Percentiles rank a stretch among this genome's conserved stretches.
Conservation (phyloP, 2,888 invertebrate genomes). For the Apeira syringaria region DNA sequence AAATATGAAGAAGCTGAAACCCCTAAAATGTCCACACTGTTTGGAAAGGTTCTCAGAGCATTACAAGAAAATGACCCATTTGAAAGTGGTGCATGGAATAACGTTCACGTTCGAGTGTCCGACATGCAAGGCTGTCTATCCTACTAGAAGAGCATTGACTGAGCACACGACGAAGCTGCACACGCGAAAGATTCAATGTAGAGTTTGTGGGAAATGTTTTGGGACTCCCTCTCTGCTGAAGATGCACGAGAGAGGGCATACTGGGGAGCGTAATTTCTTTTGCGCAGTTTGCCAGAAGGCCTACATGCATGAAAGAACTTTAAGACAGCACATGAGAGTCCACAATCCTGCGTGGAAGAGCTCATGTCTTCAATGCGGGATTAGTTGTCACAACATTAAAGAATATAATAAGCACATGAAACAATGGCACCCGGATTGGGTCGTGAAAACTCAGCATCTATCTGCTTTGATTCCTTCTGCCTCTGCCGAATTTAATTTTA, state of each 20-base stretch:
- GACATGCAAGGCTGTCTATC: conserved; percentile 58
- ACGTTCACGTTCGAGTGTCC: conserved; percentile 67
- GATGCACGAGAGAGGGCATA: conserved; percentile 69
- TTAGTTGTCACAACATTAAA: conserved; percentile 61
- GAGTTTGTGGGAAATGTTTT: conserved; percentile 69
- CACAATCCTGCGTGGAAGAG: conserved; percentile 66
- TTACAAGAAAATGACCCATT: conserved; percentile 72
- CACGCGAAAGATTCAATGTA: conserved; percentile 69
- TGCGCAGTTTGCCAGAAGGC: conserved; percentile 68
- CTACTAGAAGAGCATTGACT: conserved; percentile 65
- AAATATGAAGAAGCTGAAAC: conserved; percentile 63
- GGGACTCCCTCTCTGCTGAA: conserved; percentile 65
- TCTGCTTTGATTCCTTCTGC: too few relatives aligned
- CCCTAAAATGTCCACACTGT: conserved; percentile 72
- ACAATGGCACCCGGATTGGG: conserved; percentile 72
- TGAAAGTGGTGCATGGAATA: conserved; percentile 69
- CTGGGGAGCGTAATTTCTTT: conserved; percentile 68
- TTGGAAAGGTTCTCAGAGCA: conserved; percentile 72
- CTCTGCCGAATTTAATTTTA: conserved; percentile 57
- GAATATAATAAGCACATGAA: conserved; percentile 71
- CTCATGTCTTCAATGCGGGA: conserved; percentile 64
- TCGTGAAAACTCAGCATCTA: conserved; percentile 35
- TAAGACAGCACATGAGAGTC: conserved; percentile 69
- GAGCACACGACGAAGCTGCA: conserved; percentile 72
- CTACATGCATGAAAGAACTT: conserved; percentile 70